These are phyloP conservation scores for Ceratotherium simum DNA, from an alignment of 2,113 vertebrate genomes.

Conservation along the genomic window DNA sequence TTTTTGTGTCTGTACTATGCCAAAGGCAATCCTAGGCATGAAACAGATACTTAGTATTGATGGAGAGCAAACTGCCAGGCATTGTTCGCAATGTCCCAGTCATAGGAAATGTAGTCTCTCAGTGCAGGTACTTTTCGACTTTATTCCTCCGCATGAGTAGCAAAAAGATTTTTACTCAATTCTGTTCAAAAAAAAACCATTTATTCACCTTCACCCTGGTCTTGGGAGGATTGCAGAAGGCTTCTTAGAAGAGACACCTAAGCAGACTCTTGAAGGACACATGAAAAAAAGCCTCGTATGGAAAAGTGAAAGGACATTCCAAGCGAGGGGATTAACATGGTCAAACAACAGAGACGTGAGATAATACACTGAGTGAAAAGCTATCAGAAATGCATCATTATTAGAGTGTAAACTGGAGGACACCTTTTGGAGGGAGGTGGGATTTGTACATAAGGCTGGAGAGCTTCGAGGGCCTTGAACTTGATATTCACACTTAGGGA, in stretches of 20 bases:
- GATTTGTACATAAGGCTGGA: not conserved
- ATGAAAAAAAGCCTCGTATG: not conserved
- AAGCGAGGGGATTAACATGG: not conserved
- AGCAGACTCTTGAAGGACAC: not conserved
- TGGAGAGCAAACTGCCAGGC: not conserved
- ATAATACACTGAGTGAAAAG: not conserved
- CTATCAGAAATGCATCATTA: not conserved
- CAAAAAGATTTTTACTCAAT: not conserved
- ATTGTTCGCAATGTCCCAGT: not conserved
- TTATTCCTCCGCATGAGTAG: not conserved
- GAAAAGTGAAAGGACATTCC: not conserved
- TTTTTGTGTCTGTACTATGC: conserved; percentile 24
- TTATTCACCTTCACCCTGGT: not conserved
- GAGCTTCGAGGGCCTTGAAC: not conserved
- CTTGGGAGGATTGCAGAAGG: not conserved
- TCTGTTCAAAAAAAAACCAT: not conserved
- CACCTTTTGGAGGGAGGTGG: not conserved
- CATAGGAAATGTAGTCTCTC: not conserved
- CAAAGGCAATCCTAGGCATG: not conserved
- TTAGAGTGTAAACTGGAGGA: not conserved
- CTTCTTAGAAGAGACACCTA: not conserved
- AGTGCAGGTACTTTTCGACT: not conserved
- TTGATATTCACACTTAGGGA: not conserved
- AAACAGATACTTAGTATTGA: conserved; percentile 9
- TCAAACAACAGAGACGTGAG: not conserved